These are phyloP conservation scores for Sinella curviseta DNA, from an alignment of 1,140 invertebrate species.

Conservation along the genomic window DNA sequence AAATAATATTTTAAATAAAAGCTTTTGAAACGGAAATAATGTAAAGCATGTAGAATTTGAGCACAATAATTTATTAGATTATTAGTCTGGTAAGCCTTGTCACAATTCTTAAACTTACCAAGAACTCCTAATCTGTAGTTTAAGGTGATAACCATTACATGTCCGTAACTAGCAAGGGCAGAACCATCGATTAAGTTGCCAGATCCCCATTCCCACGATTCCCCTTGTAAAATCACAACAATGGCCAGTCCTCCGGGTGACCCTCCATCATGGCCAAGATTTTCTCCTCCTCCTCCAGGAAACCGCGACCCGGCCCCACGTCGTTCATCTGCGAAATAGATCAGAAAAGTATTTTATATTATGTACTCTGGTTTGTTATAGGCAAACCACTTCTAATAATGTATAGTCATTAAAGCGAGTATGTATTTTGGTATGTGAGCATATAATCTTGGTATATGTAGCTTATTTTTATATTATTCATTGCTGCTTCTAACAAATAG, in stretches of 20 bases:
- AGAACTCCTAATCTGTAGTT: conserved; percentile 86
- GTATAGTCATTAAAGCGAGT: too few relatives aligned
- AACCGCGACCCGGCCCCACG: not conserved
- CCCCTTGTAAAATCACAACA: conserved; percentile 79
- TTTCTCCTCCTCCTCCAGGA: conserved; percentile 23
- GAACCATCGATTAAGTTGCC: conserved; percentile 83
- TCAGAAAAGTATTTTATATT: not conserved
- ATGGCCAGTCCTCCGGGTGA: conserved; percentile 59
- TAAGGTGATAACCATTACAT: conserved; percentile 84
- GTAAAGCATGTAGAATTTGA: too few relatives aligned
- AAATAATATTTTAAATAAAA: too few relatives aligned
- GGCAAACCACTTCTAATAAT: too few relatives aligned
- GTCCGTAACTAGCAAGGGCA: conserved; percentile 80
- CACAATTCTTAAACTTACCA: conserved; percentile 67
- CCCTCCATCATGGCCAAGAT: not conserved
- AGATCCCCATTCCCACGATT: conserved; percentile 81
- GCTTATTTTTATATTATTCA: too few relatives aligned
- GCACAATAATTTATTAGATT: too few relatives aligned
- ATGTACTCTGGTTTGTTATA: too few relatives aligned
- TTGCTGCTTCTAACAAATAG: too few relatives aligned
- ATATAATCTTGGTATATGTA: too few relatives aligned
- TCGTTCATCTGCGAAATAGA: not conserved
- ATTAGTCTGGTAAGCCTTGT: too few relatives aligned
- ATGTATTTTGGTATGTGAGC: too few relatives aligned
- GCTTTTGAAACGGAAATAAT: too few relatives aligned